phyloP scores from a whole-genome alignment of 2,113 vertebrate species.

The Diadophis punctatus region DNA sequence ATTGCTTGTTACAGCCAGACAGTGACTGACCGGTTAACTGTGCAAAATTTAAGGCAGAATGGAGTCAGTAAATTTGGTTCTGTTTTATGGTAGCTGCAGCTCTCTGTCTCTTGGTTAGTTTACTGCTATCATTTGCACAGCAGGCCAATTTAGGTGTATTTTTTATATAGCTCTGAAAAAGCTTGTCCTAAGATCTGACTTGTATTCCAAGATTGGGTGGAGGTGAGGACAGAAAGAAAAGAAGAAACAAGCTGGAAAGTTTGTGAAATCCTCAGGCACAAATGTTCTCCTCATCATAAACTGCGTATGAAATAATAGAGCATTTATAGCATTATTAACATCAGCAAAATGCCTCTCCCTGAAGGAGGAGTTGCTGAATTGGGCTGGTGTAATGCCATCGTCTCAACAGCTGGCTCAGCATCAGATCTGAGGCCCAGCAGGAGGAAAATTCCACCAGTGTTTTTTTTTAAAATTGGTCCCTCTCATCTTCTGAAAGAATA shows the following conservation, averaged over 20 bases:
- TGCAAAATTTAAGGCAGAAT: conserved; percentile 1
- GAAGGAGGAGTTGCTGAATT: conserved; percentile 23
- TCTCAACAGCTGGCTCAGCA: not conserved
- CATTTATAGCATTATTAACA: not conserved
- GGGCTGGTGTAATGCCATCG: not conserved
- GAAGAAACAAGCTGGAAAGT: conserved; percentile 44
- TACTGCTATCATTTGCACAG: not conserved
- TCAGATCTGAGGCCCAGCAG: not conserved
- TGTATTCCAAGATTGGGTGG: not conserved
- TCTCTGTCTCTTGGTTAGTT: conserved; percentile 1
- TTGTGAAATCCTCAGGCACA: not conserved
- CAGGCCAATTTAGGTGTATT: not conserved
- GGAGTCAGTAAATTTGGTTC: not conserved
- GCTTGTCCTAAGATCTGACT: rapidly evolving
- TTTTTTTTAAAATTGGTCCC: not conserved
- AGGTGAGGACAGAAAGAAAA: not conserved
- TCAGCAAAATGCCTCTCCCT: conserved; percentile 13
- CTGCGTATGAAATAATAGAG: not conserved
- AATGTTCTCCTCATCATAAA: conserved; percentile 34
- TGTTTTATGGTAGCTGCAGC: not conserved
- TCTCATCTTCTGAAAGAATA: not conserved
- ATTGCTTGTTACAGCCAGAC: not conserved
- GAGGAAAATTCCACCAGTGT: not conserved
- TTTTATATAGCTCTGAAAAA: not conserved
- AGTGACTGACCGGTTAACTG: not conserved